Conservation (phyloP, 2,888 invertebrate genomes). For the Parnassius smintheus region DNA sequence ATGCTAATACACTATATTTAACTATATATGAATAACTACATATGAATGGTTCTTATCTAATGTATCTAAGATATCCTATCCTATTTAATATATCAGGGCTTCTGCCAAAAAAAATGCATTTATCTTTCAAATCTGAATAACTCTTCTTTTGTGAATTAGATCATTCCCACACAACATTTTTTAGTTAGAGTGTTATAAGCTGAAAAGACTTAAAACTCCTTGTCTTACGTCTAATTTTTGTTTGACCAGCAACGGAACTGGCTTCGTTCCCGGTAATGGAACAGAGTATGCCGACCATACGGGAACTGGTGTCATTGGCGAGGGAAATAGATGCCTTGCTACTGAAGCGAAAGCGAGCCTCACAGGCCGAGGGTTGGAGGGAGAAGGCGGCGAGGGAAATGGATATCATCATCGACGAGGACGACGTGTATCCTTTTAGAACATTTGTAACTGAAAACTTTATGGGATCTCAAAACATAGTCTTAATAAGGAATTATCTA, state of each 20-base stretch:
- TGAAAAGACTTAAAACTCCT: not conserved
- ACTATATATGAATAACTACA: too few relatives aligned
- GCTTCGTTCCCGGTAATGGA: slow-evolving; percentile 90
- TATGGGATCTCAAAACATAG: too few relatives aligned
- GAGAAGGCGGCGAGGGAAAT: slow-evolving; percentile 92
- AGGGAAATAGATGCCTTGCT: slow-evolving; percentile 90
- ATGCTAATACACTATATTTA: too few relatives aligned
- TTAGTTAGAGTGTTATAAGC: not conserved
- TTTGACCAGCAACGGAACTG: slow-evolving; percentile 86
- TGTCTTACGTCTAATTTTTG: not conserved
- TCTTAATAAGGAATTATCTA: too few relatives aligned
- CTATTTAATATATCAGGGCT: too few relatives aligned
- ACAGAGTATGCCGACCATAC: slow-evolving; percentile 80
- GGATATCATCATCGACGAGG: slow-evolving; percentile 94
- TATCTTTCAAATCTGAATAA: too few relatives aligned
- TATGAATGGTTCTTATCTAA: too few relatives aligned
- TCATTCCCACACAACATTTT: too few relatives aligned
- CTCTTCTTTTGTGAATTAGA: too few relatives aligned
- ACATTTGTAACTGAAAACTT: too few relatives aligned
- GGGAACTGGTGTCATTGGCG: slow-evolving; percentile 88
- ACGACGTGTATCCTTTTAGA: slow-evolving; percentile 75
- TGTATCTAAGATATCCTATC: too few relatives aligned
- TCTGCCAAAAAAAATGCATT: too few relatives aligned
- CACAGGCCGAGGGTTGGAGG: slow-evolving; percentile 90
- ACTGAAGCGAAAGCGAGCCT: slow-evolving; percentile 82